Base-by-base conservation (phyloP, 1,140 invertebrate species). In the Aphidius gifuensis region DNA sequence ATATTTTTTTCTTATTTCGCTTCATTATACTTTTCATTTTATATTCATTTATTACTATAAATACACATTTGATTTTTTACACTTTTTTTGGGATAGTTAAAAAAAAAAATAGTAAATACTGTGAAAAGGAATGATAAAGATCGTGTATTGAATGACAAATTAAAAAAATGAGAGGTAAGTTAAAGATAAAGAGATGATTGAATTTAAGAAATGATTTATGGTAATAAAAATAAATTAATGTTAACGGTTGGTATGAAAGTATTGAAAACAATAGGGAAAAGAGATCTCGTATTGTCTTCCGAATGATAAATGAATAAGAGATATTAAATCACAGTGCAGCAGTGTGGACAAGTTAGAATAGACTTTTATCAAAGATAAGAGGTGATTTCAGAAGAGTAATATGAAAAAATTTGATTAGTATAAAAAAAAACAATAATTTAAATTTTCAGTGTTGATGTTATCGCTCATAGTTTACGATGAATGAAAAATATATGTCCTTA, bases 251-350 rank as follows among this genome's bases (percentile, higher is more conserved):
- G 56, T 6, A 38, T 47, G n/a, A 9, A 5, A 11, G 44, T 39
- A 38, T 43, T 39, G 23, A 50, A 50, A 4, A 9, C 32, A n/a
- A 50, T 8, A 16, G 7, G 5, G 6, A 9, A 32, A 32, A 32
- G 2, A 3, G 23, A 32, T 32, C 23, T 32, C 23, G 23, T 32
- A 32, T 32, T 2, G 5, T n/a, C 40, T 2, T n/a, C 1, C 8
- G 9, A 39, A 40, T 16, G 38, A 39, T 5, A 62, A 49, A 8
- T 32, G 51, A 62, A 39, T 32, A 21, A 49, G 32, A 49, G 21
- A 61, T 65, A 32, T 65, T 66, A 65, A 69, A 69, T 71, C 67
- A 67, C 67, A 67, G 69, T 58, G 64, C 64, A 61, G 58, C 47
- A 32, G 56, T 32, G 39, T 55, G 55, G 53, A 56, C 63, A 64